Evolutionary conservation across 2,888 invertebrate species (phyloP).

Genomic region (Tuta absoluta): DNA sequence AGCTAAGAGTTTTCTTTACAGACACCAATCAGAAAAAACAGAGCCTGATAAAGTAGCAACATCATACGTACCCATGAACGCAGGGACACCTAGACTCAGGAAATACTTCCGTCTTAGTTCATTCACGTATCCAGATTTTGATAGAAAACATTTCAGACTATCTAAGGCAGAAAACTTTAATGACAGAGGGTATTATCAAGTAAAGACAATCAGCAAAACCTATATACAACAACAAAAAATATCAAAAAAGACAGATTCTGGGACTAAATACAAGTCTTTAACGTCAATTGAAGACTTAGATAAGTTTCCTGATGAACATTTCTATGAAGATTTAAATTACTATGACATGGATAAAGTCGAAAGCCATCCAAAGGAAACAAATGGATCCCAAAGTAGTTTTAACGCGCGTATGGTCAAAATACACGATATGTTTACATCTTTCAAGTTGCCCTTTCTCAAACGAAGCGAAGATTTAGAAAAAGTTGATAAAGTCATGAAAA

Average conservation of each 20-base stretch:
- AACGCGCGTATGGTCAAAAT: constrained; percentile 68
- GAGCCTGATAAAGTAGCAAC: constrained; percentile 51
- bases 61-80: constrained; percentile 73
- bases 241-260: constrained; percentile 54
- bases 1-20: constrained; percentile 73
- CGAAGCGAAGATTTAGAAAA: constrained; percentile 49
- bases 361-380: constrained; percentile 32
- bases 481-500: constrained; percentile 33
- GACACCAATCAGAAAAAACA: constrained; percentile 53
- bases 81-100: constrained; percentile 50
- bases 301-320: constrained; percentile 64
- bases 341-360: constrained; percentile 53
- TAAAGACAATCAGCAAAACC: constrained; percentile 60
- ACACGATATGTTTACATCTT: constrained; percentile 67
- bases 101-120: constrained; percentile 66
- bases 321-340: constrained; percentile 72
- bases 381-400: constrained; percentile 30
- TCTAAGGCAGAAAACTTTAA: constrained; percentile 57
- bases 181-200: constrained; percentile 70
- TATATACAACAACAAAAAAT: constrained; percentile 54
- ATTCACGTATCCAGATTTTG: constrained; percentile 70
- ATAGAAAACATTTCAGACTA: constrained; percentile 54
- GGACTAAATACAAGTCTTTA: constrained; percentile 63
- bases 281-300: constrained; percentile 55
- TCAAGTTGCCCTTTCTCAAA: constrained; percentile 69